Evolutionary conservation across 2,888 invertebrate genomes (phyloP), one percentile per base, ranked within the genome.

Genomic region (Anthophora plumipes): DNA sequence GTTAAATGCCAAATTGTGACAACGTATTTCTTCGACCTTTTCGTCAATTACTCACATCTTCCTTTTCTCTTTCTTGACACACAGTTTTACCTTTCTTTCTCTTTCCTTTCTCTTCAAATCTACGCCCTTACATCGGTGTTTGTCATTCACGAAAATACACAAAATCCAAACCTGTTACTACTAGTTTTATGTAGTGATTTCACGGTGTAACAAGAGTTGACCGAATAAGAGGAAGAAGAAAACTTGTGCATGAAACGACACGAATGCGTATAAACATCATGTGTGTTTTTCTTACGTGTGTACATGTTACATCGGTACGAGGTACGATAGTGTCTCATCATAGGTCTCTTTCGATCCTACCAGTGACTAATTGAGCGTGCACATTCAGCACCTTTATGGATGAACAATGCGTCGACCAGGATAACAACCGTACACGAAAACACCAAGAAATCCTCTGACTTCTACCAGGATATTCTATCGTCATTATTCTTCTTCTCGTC

Each of bases 321-420:
- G 72, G 81, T 72, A 64, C 77, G 74, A 72, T 61, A 57, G 67
- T 59, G 75, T 66, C 74, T 77, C 60, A 54, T 41, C 72, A 79
- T 69, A 69, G 74, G 64, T 79, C 73, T 82, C 61, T 61, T 76
- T 77, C 69, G 70, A 80, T 43, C 66, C 84, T 71, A 74, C 64
- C 75, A 68, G 82, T 76, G 85, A 85, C 69, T 81, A 79, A 86
- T 74, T 76, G 75, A 82, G 17, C 74, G 84, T 77, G 80, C 74
- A 80, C 73, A 67, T 83, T 68, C 71, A 78, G 75, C 68, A 46
- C 72, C 61, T 78, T 61, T 83, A 69, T 75, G 75, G 77, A 68
- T 57, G 78, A 61, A 83, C 72, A 66, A 75, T 66, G 74, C 43
- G 37, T 57, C 73, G 59, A 71, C 74, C 73, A 74, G 82, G 78